phyloP scores from a whole-genome alignment of 2,888 invertebrate genomes.

The Drosophila birchii region DNA sequence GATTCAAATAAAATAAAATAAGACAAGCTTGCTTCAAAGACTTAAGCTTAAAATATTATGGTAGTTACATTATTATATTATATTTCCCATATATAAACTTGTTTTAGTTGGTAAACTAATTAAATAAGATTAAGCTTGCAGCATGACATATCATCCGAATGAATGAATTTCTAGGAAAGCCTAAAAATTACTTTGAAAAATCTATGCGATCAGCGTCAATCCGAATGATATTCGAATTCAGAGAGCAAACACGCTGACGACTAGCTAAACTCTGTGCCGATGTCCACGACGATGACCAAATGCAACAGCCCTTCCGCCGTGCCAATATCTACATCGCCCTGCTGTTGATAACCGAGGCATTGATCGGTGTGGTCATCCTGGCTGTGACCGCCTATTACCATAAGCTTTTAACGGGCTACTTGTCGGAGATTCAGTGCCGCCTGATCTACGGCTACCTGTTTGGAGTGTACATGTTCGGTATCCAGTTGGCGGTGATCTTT shows the following conservation, averaged over 20 bases:
- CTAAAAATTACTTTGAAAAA: neutral
- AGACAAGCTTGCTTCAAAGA: neutral
- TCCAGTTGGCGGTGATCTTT: conserved; percentile 71
- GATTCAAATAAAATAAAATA: neutral
- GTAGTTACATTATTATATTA: neutral
- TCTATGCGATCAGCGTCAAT: conserved; percentile 10
- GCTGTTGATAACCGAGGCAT: conserved; percentile 69
- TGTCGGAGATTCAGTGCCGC: conserved; percentile 65
- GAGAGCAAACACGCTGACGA: conserved; percentile 6
- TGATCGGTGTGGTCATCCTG: conserved; percentile 71
- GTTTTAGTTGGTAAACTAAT: neutral
- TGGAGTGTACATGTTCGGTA: conserved; percentile 72
- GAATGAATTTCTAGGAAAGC: neutral
- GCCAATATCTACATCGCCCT: conserved; percentile 70
- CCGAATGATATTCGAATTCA: conserved; percentile 42
- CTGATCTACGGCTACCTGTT: conserved; percentile 70
- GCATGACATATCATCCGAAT: neutral
- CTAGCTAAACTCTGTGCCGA: conserved; percentile 9
- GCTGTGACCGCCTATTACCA: conserved; percentile 71
- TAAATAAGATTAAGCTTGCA: too few species aligned
- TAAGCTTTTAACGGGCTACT: conserved; percentile 59
- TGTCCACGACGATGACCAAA: conserved; percentile 74
- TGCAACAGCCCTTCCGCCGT: conserved; percentile 79
- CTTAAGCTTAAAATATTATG: neutral
- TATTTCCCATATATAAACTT: neutral